These are phyloP conservation scores for Aeoliscus strigatus DNA, from an alignment of 2,797 vertebrate species.

Conservation along the genomic window DNA sequence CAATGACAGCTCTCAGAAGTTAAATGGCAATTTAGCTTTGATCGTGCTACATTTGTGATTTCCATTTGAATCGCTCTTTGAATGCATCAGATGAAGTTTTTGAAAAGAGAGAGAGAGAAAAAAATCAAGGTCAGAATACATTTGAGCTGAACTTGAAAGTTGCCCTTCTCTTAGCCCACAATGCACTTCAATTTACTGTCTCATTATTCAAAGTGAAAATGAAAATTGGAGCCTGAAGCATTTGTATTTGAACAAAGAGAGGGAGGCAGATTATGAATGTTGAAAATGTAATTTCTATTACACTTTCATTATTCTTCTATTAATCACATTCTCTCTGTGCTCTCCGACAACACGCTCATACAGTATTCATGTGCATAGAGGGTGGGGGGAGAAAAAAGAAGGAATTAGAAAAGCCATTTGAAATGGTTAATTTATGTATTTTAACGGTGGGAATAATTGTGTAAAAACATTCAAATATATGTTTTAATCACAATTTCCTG, in stretches of 20 bases:
- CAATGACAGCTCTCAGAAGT: constrained; percentile 54
- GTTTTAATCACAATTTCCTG: constrained; percentile 57
- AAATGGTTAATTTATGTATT: constrained; percentile 70
- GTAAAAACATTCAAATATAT: constrained; percentile 40
- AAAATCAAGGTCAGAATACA: constrained; percentile 64
- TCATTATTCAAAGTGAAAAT: constrained; percentile 76
- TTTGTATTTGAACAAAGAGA: constrained; percentile 79
- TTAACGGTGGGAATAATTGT: constrained; percentile 34
- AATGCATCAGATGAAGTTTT: constrained; percentile 59
- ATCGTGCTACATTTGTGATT: constrained; percentile 59
- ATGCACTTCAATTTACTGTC: constrained; percentile 68
- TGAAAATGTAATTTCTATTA: constrained; percentile 80
- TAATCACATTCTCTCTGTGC: constrained; percentile 75
- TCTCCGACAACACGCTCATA: constrained; percentile 70
- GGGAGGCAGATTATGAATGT: constrained; percentile 76
- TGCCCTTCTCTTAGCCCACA: constrained; percentile 48
- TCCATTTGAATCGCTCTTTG: constrained; percentile 69
- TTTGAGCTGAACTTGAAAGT: constrained; percentile 63
- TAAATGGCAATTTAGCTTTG: constrained; percentile 63
- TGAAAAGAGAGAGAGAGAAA: constrained; percentile 18
- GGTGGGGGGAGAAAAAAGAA: constrained; percentile 44
- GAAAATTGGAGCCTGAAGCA: constrained; percentile 74
- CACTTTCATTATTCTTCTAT: constrained; percentile 79
- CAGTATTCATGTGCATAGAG: constrained; percentile 74
- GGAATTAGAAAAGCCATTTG: constrained; percentile 60